These are phyloP conservation scores for Python bivittatus DNA, from an alignment of 2,113 vertebrate genomes.

Conservation along the genomic window DNA sequence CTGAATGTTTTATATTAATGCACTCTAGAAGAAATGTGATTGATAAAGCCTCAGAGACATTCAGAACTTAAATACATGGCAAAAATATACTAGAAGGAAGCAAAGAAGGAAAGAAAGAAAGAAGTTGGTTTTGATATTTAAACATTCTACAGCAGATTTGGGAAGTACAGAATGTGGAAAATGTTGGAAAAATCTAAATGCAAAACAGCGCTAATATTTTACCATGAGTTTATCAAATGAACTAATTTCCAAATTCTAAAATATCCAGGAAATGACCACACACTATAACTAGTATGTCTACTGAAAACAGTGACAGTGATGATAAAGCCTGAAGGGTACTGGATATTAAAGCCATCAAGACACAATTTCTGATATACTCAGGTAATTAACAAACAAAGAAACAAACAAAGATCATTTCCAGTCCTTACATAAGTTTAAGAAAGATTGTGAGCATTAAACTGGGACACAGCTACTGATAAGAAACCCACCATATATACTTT, in stretches of 20 bases:
- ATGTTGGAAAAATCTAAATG: neutral
- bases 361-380: neutral
- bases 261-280: neutral
- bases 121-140: neutral
- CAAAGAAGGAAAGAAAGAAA: neutral
- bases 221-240: neutral
- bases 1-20: neutral
- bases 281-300: neutral
- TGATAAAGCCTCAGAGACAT: neutral
- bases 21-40: neutral
- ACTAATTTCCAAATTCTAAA: neutral
- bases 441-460: neutral
- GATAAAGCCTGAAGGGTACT: neutral
- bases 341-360: neutral
- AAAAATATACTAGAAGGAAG: neutral
- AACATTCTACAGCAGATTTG: neutral
- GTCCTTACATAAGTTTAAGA: neutral
- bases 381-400: neutral
- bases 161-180: neutral
- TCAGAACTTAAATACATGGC: neutral
- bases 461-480: neutral
- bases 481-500: conserved; percentile 31
- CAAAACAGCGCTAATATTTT: neutral
- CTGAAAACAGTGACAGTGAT: neutral
- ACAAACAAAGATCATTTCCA: neutral